Conservation (phyloP, 1,140 invertebrate species). For the Diorhabda elongata region DNA sequence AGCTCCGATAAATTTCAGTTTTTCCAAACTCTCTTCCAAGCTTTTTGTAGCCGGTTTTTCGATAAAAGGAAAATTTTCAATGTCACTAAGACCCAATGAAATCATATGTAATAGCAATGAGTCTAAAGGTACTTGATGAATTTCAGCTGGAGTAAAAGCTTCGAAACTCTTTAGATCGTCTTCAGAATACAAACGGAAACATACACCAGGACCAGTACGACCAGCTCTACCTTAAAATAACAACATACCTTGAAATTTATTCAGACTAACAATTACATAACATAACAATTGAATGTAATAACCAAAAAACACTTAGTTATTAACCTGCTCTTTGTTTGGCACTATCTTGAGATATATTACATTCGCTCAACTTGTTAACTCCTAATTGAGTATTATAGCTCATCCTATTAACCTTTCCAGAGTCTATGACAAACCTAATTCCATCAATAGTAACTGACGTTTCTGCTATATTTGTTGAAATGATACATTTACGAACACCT, state of each 20-base stretch:
- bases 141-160: conserved; percentile 72
- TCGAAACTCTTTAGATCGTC: conserved; percentile 60
- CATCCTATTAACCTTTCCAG: conserved; percentile 97
- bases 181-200: conserved; percentile 85
- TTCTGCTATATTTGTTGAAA: conserved; percentile 99
- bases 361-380: conserved; percentile 68
- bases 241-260: too few species aligned
- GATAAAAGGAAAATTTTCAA: conserved; percentile 91
- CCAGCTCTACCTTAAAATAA: conserved; percentile 73
- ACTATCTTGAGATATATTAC: conserved; percentile 89
- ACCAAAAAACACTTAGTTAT: neutral
- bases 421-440: conserved; percentile 92
- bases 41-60: conserved; percentile 79
- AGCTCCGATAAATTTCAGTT: conserved; percentile 86
- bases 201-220: conserved; percentile 71
- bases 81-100: conserved; percentile 88
- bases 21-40: conserved; percentile 82
- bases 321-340: conserved; percentile 85
- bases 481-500: conserved; percentile 92
- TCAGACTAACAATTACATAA: too few species aligned
- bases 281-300: too few species aligned
- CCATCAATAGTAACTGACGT: conserved; percentile 99
- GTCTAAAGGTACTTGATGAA: conserved; percentile 84
- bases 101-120: conserved; percentile 92
- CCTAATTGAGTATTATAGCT: conserved; percentile 79